A percentile compares a stretch with the other conserved stretches of the same genome.
These are phyloP conservation scores for Acrocephalus arundinaceus DNA, from an alignment of 2,113 vertebrate genomes.

Conservation along the genomic window DNA sequence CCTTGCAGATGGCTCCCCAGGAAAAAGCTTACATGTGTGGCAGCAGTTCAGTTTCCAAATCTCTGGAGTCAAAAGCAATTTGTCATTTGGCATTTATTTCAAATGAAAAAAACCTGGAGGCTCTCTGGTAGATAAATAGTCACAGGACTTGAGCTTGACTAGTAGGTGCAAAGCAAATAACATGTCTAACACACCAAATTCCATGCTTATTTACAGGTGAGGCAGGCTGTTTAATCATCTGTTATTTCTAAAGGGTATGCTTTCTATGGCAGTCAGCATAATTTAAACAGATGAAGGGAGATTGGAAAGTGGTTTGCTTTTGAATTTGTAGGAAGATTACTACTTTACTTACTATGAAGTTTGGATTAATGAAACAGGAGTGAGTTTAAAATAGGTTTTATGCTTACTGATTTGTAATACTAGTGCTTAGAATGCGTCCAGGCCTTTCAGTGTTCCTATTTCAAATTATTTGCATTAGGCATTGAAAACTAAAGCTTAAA, in stretches of 20 bases:
- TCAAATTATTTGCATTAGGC: background rate
- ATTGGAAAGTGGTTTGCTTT: background rate
- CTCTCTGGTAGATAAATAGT: background rate
- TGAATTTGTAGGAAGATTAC: background rate
- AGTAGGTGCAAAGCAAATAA: background rate
- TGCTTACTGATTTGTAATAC: background rate
- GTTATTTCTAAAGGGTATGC: background rate
- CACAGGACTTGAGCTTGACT: background rate
- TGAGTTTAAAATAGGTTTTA: background rate
- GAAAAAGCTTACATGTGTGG: background rate
- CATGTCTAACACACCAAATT: background rate
- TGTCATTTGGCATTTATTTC: background rate
- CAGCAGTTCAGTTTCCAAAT: background rate
- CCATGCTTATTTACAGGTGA: constrained; percentile 2
- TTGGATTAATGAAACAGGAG: background rate
- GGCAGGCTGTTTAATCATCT: background rate
- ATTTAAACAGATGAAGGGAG: background rate
- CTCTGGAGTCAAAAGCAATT: constrained; percentile 10
- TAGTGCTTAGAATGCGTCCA: background rate
- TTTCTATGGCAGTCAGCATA: background rate
- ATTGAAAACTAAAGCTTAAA: background rate
- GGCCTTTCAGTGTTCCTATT: background rate
- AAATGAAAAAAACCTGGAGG: background rate
- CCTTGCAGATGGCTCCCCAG: background rate
- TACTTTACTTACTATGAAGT: background rate